These are phyloP conservation scores for Alfaro cultratus DNA, from an alignment of 2,797 vertebrate species.

Conservation along the genomic window DNA sequence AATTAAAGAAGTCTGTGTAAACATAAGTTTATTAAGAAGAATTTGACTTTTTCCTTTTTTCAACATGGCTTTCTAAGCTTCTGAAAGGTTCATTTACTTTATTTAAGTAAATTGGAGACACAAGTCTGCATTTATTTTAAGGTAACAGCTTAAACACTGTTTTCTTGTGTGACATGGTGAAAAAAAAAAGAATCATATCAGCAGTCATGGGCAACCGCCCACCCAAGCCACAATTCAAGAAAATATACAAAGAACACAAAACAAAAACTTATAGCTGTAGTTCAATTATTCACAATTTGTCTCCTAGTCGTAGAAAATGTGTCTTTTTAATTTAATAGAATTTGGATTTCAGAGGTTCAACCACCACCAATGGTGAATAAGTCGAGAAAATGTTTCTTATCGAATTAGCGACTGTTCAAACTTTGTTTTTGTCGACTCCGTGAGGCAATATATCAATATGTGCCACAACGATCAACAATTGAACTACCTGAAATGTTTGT, in stretches of 20 bases:
- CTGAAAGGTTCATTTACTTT: not conserved
- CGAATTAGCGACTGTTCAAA: not conserved
- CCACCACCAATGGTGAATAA: not conserved
- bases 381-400: not conserved
- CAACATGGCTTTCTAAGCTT: not conserved
- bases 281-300: not conserved
- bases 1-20: no score
- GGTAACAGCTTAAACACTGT: not conserved
- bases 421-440: no score
- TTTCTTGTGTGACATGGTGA: not conserved
- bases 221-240: no score
- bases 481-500: not conserved
- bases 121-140: no score
- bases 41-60: no score
- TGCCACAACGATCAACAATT: not conserved
- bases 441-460: no score
- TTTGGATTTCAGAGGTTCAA: not conserved
- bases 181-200: not conserved
- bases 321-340: not conserved
- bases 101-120: not conserved
- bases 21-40: no score
- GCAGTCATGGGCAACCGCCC: no score
- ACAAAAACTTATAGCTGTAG: not conserved
- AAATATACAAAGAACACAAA: not conserved
- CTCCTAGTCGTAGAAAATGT: not conserved